Evolutionary conservation across 2,113 vertebrate genomes (phyloP).

Genomic region (Casuarius casuarius): DNA sequence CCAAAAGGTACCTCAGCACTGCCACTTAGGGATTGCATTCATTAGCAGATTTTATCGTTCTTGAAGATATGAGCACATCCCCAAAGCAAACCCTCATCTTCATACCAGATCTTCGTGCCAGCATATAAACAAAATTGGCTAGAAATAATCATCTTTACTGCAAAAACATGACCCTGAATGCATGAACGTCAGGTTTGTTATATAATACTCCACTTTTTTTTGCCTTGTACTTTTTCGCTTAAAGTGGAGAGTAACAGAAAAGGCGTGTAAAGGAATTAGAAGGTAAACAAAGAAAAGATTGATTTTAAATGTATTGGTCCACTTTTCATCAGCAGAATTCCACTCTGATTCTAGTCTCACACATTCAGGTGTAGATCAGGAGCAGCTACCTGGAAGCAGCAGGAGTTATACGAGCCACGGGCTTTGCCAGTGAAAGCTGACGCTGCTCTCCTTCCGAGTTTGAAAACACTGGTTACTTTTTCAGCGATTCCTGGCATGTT

Average conservation of each 20-base stretch:
- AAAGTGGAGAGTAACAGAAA: not conserved
- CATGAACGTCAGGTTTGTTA: not conserved
- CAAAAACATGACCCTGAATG: not conserved
- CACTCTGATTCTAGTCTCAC: not conserved
- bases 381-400: not conserved
- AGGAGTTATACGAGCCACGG: not conserved
- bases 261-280: not conserved
- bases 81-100: conserved; percentile 38
- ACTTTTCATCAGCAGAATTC: not conserved
- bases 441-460: not conserved
- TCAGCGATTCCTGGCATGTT: not conserved
- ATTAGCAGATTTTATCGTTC: conserved; percentile 27
- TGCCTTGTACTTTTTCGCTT: not conserved
- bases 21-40: not conserved
- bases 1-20: conserved; percentile 9
- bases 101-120: not conserved
- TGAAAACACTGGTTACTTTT: not conserved
- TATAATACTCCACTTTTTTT: not conserved
- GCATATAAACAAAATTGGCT: conserved; percentile 3
- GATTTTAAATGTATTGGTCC: not conserved
- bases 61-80: not conserved
- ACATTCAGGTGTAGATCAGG: not conserved
- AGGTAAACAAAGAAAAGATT: not conserved
- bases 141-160: conserved; percentile 38
- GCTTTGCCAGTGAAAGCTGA: not conserved